Evolutionary conservation across 1,140 invertebrate genomes (phyloP).

Genomic region (Archivesica marissinica): DNA sequence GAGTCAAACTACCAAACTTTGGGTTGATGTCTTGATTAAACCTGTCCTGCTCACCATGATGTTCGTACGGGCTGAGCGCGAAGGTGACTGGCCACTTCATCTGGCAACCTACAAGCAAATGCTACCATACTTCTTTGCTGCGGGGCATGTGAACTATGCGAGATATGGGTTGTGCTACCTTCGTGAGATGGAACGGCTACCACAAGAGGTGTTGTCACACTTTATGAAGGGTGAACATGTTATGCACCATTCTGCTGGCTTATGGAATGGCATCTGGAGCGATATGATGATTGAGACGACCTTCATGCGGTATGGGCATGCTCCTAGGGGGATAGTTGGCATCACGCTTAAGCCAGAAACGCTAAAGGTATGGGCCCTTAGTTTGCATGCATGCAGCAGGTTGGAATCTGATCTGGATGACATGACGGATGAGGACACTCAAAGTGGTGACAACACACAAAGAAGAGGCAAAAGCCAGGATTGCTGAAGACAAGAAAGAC

Average conservation of each 20-base stretch:
- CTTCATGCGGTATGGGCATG: constrained; percentile 68
- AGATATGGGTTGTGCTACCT: constrained; percentile 53
- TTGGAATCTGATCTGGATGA: not conserved
- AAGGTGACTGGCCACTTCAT: constrained; percentile 71
- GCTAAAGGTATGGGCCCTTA: not conserved
- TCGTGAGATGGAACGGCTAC: not conserved
- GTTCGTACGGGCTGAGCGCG: constrained; percentile 68
- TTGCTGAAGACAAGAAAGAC: not conserved
- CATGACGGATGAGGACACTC: not conserved
- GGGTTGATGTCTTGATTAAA: constrained; percentile 70
- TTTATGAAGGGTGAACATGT: constrained; percentile 14
- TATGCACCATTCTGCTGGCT: constrained; percentile 64
- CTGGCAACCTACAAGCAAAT: constrained; percentile 56
- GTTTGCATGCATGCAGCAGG: not conserved
- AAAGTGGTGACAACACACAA: not conserved
- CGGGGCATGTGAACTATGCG: constrained; percentile 70
- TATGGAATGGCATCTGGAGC: constrained; percentile 57
- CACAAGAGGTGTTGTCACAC: not conserved
- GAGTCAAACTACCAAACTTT: constrained; percentile 68
- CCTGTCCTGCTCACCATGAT: constrained; percentile 70
- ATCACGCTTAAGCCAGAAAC: constrained; percentile 28
- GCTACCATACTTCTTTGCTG: constrained; percentile 72
- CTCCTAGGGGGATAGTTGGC: constrained; percentile 54
- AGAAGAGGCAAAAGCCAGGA: not conserved
- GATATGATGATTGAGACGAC: constrained; percentile 68